Percentiles rank a stretch among this genome's conserved stretches.
Conservation (phyloP, 92 coral and sea anemone genomes). For the Actinernus sp. region DNA sequence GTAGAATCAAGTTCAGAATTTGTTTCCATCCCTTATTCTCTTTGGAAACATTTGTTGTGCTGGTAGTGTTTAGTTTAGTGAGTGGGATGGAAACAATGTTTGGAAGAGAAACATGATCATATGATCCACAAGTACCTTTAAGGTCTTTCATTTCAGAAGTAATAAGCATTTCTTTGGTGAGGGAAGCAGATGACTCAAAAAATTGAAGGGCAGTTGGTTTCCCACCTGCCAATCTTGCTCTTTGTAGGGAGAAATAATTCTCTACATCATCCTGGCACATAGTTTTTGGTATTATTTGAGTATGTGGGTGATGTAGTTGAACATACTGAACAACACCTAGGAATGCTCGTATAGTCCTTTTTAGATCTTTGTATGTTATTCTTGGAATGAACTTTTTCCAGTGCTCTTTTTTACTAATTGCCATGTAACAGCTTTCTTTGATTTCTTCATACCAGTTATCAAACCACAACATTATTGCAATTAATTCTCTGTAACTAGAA, state of each 20-base stretch:
- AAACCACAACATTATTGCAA: conserved; percentile 38
- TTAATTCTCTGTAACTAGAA: conserved; percentile 8
- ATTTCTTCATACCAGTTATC: conserved; percentile 30
- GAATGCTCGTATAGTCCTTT: conserved; percentile 45
- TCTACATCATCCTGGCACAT: conserved; percentile 76
- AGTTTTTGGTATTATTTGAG: too few relatives aligned
- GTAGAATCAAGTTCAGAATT: too few relatives aligned
- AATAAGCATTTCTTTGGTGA: conserved; percentile 3
- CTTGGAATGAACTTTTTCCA: conserved; percentile 32
- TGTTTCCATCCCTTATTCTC: too few relatives aligned
- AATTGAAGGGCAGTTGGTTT: conserved; percentile 22
- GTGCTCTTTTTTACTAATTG: conserved; percentile 2
- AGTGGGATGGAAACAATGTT: conserved; percentile 36
- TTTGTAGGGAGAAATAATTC: conserved; percentile 55
- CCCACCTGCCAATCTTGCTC: conserved; percentile 34
- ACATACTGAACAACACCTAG: conserved; percentile 59
- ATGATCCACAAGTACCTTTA: conserved; percentile 10
- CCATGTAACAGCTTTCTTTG: not conserved
- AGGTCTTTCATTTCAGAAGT: conserved; percentile 8
- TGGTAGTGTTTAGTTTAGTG: conserved; percentile 15
- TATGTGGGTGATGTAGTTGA: conserved; percentile 46
- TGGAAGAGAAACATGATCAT: conserved; percentile 15
- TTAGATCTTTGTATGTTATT: conserved; percentile 29
- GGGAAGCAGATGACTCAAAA: conserved; percentile 28
- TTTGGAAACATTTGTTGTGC: too few relatives aligned